Percentiles rank a stretch among this genome's conserved stretches.
phyloP scores from a whole-genome alignment of 92 coral and sea anemone species.

The Meandrina meandrites region DNA sequence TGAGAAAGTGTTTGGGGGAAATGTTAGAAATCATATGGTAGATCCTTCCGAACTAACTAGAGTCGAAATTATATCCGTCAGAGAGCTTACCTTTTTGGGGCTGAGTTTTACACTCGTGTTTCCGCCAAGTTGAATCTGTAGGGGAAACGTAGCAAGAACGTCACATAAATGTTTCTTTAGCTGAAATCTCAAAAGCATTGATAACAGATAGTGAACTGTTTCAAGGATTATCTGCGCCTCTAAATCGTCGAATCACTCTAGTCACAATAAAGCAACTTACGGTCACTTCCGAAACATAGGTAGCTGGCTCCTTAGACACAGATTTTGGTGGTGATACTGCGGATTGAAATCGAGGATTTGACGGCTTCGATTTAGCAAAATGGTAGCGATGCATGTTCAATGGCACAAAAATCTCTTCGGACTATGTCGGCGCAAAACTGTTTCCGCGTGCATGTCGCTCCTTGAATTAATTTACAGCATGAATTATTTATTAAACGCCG shows the following conservation, averaged over 20 bases:
- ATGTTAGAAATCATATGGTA: background rate
- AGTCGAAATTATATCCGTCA: background rate
- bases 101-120: background rate
- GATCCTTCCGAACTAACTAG: background rate
- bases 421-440: background rate
- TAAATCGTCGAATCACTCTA: background rate
- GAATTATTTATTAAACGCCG: slow-evolving; percentile 15
- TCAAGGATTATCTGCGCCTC: background rate
- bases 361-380: slow-evolving; percentile 4
- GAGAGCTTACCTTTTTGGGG: background rate
- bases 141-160: background rate
- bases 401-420: background rate
- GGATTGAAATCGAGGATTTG: background rate
- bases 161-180: background rate
- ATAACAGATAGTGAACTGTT: background rate
- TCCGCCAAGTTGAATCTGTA: slow-evolving; percentile 29
- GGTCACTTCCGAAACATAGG: slow-evolving; percentile 31
- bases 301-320: background rate
- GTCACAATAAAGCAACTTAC: background rate
- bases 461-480: slow-evolving; percentile 24
- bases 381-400: slow-evolving; percentile 22
- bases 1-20: background rate
- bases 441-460: slow-evolving; percentile 34
- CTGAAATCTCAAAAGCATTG: background rate
- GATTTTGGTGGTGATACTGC: background rate